Conservation (phyloP, 2,888 invertebrate genomes). For the Vesta saturnalis region DNA sequence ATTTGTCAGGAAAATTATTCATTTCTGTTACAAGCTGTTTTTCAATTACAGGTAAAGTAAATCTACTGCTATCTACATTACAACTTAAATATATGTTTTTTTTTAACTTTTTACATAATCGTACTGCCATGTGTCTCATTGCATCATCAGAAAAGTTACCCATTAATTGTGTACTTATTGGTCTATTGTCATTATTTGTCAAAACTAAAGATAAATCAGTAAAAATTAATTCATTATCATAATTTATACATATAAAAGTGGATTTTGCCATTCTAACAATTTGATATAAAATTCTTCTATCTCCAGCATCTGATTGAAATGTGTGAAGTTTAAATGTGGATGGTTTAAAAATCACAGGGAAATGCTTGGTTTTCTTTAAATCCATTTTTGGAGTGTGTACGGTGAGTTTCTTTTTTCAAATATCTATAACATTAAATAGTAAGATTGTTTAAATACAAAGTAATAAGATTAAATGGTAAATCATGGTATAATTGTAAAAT, state of each 20-base stretch:
- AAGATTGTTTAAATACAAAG: too few species aligned
- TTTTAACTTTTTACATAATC: constrained; percentile 59
- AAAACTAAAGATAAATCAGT: constrained; percentile 60
- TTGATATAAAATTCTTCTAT: constrained; percentile 57
- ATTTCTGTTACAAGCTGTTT: constrained; percentile 61
- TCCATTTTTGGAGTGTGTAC: neutral
- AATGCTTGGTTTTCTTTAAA: too few species aligned
- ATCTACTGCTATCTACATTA: constrained; percentile 59
- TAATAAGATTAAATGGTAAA: too few species aligned
- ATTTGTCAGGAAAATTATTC: constrained; percentile 55
- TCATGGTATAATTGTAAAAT: too few species aligned
- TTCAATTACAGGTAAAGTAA: constrained; percentile 57
- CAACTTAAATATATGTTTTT: constrained; percentile 65
- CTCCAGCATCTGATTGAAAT: constrained; percentile 56
- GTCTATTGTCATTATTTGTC: constrained; percentile 49
- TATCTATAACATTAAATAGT: too few species aligned
- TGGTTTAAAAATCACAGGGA: constrained; percentile 9
- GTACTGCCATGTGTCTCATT: constrained; percentile 55
- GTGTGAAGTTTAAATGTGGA: constrained; percentile 54
- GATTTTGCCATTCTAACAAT: constrained; percentile 62
- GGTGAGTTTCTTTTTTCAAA: too few species aligned
- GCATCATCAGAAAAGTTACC: constrained; percentile 57
- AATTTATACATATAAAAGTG: constrained; percentile 62
- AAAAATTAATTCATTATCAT: constrained; percentile 54
- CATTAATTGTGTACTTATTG: constrained; percentile 58